phyloP scores from a whole-genome alignment of 1,140 invertebrate genomes.

The Dufourea novaeangliae region DNA sequence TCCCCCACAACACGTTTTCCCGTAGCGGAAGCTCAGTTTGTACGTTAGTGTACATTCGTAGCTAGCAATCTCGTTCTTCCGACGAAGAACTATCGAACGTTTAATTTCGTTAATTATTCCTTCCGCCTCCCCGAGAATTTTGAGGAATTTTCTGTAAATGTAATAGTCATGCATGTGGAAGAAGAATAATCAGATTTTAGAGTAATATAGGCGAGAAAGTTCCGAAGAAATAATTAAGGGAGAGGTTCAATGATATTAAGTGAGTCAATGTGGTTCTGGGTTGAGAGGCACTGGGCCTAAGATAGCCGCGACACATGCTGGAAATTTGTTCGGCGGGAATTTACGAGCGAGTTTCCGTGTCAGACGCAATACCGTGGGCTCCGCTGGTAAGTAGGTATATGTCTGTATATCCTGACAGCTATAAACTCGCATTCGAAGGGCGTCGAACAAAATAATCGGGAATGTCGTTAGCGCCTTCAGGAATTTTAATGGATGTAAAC shows the following conservation, averaged over 20 bases:
- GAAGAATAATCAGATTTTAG: too few species aligned
- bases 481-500: slow-evolving; percentile 68
- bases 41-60: too few species aligned
- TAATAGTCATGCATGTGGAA: too few species aligned
- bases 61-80: too few species aligned
- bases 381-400: slow-evolving; percentile 64
- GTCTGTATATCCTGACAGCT: slow-evolving; percentile 61
- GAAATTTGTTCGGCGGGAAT: slow-evolving; percentile 75
- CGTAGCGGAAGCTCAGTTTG: too few species aligned
- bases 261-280: neutral
- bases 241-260: neutral
- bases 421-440: slow-evolving; percentile 67
- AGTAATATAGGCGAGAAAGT: too few species aligned
- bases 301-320: slow-evolving; percentile 73
- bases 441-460: slow-evolving; percentile 65
- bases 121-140: too few species aligned
- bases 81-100: too few species aligned
- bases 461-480: slow-evolving; percentile 66
- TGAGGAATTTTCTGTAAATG: too few species aligned
- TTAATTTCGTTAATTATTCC: too few species aligned
- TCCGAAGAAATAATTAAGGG: too few species aligned
- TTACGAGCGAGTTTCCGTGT: slow-evolving; percentile 76
- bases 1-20: too few species aligned
- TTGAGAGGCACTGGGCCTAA: slow-evolving; percentile 66
- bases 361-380: slow-evolving; percentile 68